phyloP scores from a whole-genome alignment of 2,888 invertebrate genomes.

The Acleris emargana region DNA sequence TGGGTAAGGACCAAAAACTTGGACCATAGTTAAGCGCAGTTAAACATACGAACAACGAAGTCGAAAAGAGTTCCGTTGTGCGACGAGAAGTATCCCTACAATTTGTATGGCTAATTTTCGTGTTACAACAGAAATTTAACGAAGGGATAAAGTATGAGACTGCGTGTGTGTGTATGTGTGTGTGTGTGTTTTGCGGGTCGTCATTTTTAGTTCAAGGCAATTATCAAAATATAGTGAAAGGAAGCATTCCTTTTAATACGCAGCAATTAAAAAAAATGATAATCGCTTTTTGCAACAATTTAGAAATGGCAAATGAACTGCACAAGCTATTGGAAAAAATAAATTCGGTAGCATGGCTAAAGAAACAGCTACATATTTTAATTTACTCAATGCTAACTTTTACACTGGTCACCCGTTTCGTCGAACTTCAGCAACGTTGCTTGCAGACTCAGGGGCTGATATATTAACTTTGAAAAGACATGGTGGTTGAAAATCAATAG shows the following conservation, averaged over 20 bases:
- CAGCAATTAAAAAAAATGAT: not conserved
- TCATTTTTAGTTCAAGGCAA: not conserved
- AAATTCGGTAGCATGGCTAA: constrained; percentile 10
- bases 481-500: too few relatives aligned
- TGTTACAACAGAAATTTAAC: too few relatives aligned
- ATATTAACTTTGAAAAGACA: not conserved
- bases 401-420: constrained; percentile 9
- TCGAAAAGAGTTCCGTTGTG: too few relatives aligned
- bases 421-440: not conserved
- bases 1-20: too few relatives aligned
- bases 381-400: not conserved
- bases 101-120: too few relatives aligned
- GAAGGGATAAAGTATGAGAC: too few relatives aligned
- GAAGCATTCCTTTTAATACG: constrained; percentile 17
- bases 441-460: too few relatives aligned
- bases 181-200: too few relatives aligned
- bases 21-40: too few relatives aligned
- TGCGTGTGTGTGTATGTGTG: too few relatives aligned
- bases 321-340: constrained; percentile 6
- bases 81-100: too few relatives aligned
- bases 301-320: constrained; percentile 13
- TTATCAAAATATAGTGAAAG: constrained; percentile 9
- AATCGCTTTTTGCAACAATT: constrained; percentile 20
- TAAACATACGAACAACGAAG: too few relatives aligned
- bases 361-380: constrained; percentile 17